These are phyloP conservation scores for Emydura subglobosa DNA, from an alignment of 2,113 vertebrate genomes.

Conservation along the genomic window DNA sequence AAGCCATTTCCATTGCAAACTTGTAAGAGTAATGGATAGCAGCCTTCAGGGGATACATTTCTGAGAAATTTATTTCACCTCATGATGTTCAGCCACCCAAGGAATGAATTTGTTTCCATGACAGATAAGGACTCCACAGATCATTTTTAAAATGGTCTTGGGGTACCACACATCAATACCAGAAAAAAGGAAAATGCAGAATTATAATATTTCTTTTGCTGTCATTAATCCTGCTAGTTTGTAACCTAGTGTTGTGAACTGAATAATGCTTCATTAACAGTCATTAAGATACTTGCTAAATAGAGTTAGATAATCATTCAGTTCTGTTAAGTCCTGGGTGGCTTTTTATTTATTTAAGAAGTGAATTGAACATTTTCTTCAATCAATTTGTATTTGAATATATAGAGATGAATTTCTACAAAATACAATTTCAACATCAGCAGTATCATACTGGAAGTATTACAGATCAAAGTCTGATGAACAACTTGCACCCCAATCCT, in stretches of 20 bases:
- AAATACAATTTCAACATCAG: constrained; percentile 12
- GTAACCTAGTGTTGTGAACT: constrained; percentile 24
- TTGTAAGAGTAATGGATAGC: constrained; percentile 78
- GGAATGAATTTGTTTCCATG: constrained; percentile 75
- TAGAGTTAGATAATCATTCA: neutral
- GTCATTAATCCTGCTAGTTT: constrained; percentile 57
- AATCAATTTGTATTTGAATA: neutral
- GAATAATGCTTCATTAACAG: constrained; percentile 44
- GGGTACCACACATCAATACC: constrained; percentile 60
- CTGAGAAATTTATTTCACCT: constrained; percentile 81
- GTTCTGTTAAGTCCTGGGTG: neutral
- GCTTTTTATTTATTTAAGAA: constrained; percentile 2
- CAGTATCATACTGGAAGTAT: neutral
- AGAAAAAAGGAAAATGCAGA: constrained; percentile 37
- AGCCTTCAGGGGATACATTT: constrained; percentile 77
- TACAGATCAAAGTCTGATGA: constrained; percentile 2
- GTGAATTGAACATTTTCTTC: neutral
- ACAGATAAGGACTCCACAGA: constrained; percentile 74
- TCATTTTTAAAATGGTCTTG: constrained; percentile 74
- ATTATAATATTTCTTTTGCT: constrained; percentile 42
- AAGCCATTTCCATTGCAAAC: constrained; percentile 78
- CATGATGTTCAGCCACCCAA: constrained; percentile 74
- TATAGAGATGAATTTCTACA: constrained; percentile 23
- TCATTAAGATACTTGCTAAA: constrained; percentile 56
- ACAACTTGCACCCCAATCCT: neutral